These are phyloP conservation scores for Drosophila helvetica DNA, from an alignment of 2,888 invertebrate species.

Conservation along the genomic window DNA sequence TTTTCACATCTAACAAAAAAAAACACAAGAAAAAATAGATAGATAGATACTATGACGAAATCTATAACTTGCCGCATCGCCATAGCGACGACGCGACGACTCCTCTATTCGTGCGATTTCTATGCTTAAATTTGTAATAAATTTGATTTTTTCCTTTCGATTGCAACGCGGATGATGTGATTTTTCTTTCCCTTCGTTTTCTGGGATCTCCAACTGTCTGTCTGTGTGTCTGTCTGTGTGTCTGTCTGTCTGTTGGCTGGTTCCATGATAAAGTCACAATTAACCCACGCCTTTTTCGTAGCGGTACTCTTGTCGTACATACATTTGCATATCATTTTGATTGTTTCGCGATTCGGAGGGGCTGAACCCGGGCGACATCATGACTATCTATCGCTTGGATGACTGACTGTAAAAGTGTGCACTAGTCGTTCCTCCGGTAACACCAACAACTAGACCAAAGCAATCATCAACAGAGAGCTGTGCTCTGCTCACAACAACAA, in stretches of 20 bases:
- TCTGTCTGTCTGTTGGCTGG: conserved; percentile 48
- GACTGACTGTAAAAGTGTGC: conserved; percentile 75
- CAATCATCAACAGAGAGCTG: conserved; percentile 39
- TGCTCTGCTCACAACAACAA: conserved; percentile 16
- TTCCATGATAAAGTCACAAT: conserved; percentile 80
- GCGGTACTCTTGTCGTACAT: conserved; percentile 77
- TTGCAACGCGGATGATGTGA: conserved; percentile 49
- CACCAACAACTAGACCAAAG: conserved; percentile 45
- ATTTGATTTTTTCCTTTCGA: conserved; percentile 80
- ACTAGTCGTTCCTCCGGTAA: conserved; percentile 49
- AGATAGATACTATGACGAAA: conserved; percentile 75
- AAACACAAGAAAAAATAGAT: no score
- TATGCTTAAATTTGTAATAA: conserved; percentile 79
- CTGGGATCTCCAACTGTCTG: not conserved
- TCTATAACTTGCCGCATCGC: conserved; percentile 77
- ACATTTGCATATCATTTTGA: conserved; percentile 82
- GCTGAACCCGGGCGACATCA: conserved; percentile 36
- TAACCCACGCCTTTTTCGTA: conserved; percentile 82
- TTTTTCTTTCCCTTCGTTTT: conserved; percentile 43
- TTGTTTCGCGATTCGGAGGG: conserved; percentile 57
- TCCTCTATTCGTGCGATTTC: conserved; percentile 56
- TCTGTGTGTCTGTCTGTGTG: conserved; percentile 37
- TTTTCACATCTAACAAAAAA: conserved; percentile 58
- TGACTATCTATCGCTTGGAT: conserved; percentile 53
- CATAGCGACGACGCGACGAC: conserved; percentile 36